A percentile compares a stretch with the other conserved stretches of the same genome.
phyloP scores from a whole-genome alignment of 2,797 vertebrate species.

The Gouania willdenowi region DNA sequence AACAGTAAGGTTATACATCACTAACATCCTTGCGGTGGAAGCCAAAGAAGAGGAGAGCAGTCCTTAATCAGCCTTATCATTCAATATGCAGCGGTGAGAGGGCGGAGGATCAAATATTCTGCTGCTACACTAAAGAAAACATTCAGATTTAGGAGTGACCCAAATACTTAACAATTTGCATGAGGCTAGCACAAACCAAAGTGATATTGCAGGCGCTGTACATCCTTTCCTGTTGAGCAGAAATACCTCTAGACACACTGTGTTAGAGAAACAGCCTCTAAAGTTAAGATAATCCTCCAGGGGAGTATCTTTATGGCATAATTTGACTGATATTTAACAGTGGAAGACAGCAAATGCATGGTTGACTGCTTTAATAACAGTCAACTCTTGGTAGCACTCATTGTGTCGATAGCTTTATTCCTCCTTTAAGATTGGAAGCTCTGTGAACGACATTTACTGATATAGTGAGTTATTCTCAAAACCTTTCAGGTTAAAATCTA shows the following conservation, averaged over 20 bases:
- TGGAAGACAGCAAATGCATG: not conserved
- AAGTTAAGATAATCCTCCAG: not conserved
- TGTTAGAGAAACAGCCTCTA: not conserved
- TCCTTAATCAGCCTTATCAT: slow-evolving; percentile 29
- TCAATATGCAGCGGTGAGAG: slow-evolving; percentile 2
- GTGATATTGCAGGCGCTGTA: not conserved
- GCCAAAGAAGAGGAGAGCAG: slow-evolving; percentile 23
- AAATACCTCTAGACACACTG: not conserved
- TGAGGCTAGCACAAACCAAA: not conserved
- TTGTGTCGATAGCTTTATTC: too few species aligned
- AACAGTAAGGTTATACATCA: slow-evolving; percentile 17
- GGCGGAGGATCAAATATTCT: not conserved
- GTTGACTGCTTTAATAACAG: not conserved
- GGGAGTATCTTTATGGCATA: not conserved
- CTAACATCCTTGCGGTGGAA: slow-evolving; percentile 23
- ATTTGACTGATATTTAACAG: not conserved
- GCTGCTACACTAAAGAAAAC: not conserved
- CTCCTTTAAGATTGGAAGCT: too few species aligned
- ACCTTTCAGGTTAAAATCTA: too few species aligned
- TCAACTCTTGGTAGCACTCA: not conserved
- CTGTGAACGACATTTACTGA: too few species aligned
- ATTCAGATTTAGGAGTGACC: too few species aligned
- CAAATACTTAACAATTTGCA: not conserved
- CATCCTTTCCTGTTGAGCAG: not conserved
- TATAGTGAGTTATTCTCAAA: too few species aligned